phyloP scores from a whole-genome alignment of 2,888 invertebrate genomes.

The Craniophora ligustri region DNA sequence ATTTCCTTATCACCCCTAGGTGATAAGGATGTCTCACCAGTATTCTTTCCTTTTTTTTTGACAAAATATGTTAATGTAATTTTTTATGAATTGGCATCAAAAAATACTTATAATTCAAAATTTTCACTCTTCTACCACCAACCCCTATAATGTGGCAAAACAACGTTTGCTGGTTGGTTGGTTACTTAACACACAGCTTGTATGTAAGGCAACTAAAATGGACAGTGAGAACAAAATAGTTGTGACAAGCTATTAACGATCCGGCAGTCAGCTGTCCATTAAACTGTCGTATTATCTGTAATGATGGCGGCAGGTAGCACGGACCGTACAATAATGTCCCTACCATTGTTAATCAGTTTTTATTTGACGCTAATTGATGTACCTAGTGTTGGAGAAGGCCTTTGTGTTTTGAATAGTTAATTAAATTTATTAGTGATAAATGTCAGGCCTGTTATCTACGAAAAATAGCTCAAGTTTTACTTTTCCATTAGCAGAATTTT shows the following conservation, averaged over 20 bases:
- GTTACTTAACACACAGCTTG: no score
- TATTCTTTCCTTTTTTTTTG: no score
- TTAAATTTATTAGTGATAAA: constrained; percentile 1
- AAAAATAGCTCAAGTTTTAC: background rate
- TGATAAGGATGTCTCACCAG: no score
- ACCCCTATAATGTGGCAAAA: no score
- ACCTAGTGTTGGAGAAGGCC: background rate
- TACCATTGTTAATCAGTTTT: background rate
- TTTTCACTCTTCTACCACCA: no score
- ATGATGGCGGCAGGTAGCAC: background rate
- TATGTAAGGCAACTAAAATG: background rate
- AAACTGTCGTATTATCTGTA: background rate
- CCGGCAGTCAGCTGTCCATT: background rate
- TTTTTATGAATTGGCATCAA: no score
- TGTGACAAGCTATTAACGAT: background rate
- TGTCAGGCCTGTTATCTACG: background rate
- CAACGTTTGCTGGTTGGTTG: no score
- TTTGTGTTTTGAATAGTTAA: background rate
- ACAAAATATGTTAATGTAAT: no score
- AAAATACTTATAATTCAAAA: no score
- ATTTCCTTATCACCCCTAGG: no score
- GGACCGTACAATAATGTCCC: background rate
- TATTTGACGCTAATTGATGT: background rate
- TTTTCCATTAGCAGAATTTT: background rate
- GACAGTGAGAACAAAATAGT: background rate